Percentiles rank a stretch among this genome's conserved stretches.
These are phyloP conservation scores for Macroramphosus scolopax DNA, from an alignment of 2,797 vertebrate species.

Conservation along the genomic window DNA sequence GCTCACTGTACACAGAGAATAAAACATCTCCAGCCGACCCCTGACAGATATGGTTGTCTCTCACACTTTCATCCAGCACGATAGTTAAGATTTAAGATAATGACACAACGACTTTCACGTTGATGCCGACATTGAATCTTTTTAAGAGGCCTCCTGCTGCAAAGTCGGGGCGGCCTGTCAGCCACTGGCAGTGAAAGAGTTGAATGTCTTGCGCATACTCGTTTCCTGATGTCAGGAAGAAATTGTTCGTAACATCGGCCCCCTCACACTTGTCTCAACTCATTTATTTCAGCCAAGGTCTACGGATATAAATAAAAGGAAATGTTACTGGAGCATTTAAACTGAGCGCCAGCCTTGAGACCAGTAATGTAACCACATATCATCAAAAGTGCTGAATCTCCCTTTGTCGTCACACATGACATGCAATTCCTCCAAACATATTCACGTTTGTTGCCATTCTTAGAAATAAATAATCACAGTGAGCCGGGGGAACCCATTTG, in stretches of 20 bases:
- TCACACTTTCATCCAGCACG: slow-evolving; percentile 68
- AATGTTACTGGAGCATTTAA: slow-evolving; percentile 83
- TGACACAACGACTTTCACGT: slow-evolving; percentile 77
- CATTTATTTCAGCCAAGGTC: slow-evolving; percentile 86
- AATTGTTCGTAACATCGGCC: slow-evolving; percentile 78
- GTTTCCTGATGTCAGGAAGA: slow-evolving; percentile 74
- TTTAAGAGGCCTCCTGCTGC: slow-evolving; percentile 69
- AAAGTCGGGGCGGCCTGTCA: slow-evolving; percentile 69
- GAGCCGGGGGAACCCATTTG: slow-evolving; percentile 50
- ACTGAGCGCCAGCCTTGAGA: slow-evolving; percentile 79
- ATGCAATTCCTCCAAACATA: slow-evolving; percentile 75
- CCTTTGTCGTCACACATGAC: slow-evolving; percentile 78
- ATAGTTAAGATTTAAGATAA: slow-evolving; percentile 81
- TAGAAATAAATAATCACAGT: slow-evolving; percentile 75
- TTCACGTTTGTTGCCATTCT: slow-evolving; percentile 74
- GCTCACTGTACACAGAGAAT: slow-evolving; percentile 76
- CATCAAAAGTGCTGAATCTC: slow-evolving; percentile 84
- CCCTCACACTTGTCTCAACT: slow-evolving; percentile 81
- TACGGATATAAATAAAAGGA: slow-evolving; percentile 86
- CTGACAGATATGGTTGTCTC: slow-evolving; percentile 76
- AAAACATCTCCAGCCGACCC: slow-evolving; percentile 66
- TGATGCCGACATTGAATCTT: slow-evolving; percentile 78
- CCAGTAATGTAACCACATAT: slow-evolving; percentile 83
- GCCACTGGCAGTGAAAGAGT: slow-evolving; percentile 75
- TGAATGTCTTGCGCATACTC: slow-evolving; percentile 72